phyloP scores from a whole-genome alignment of 1,140 invertebrate species.

The Scylla paramamosain region DNA sequence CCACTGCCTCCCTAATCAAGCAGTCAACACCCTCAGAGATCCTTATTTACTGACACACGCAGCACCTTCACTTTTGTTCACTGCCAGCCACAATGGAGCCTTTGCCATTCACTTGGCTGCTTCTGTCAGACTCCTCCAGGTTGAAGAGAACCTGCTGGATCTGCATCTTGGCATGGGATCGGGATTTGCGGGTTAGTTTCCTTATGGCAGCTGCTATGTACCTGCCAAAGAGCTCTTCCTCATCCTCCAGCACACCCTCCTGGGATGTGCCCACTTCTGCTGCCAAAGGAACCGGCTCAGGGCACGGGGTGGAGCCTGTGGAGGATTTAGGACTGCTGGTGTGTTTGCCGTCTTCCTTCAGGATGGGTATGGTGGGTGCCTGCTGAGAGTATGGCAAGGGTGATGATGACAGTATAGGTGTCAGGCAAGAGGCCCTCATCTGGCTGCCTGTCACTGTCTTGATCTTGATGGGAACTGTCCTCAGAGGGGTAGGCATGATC shows the following conservation, averaged over 20 bases:
- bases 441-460: not conserved
- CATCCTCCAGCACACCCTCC: not conserved
- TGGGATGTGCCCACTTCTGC: not conserved
- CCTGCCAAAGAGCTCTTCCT: conserved; percentile 66
- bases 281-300: not conserved
- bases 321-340: not conserved
- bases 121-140: conserved; percentile 43
- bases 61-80: not conserved
- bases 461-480: not conserved
- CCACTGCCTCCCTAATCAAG: too few relatives aligned
- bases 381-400: not conserved
- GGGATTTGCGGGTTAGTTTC: conserved; percentile 55
- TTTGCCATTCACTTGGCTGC: too few relatives aligned
- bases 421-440: not conserved
- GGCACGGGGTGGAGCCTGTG: not conserved
- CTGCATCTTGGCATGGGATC: conserved; percentile 43
- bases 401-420: not conserved
- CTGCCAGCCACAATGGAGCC: too few relatives aligned
- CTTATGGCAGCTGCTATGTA: conserved; percentile 60
- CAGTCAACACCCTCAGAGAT: too few relatives aligned
- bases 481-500: not conserved
- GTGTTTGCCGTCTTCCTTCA: not conserved
- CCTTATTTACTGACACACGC: too few relatives aligned
- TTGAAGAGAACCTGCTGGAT: conserved; percentile 57
- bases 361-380: not conserved